Evolutionary conservation across 2,797 vertebrate genomes (phyloP), one percentile per base, ranked within the genome.

Genomic region (Choloepus didactylus): DNA sequence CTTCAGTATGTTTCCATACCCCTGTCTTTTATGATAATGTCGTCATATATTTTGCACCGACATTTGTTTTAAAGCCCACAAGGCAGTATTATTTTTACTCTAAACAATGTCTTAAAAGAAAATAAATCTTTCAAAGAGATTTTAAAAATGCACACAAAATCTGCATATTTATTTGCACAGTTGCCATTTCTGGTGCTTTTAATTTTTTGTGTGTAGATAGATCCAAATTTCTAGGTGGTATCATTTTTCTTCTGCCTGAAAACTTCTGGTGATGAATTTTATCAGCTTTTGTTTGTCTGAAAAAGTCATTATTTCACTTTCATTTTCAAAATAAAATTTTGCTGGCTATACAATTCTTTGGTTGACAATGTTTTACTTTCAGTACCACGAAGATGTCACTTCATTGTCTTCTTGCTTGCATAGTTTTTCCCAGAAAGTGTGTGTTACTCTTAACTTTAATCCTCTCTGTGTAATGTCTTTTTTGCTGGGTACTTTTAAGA

Each of bases 61-160:
- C 14, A 49, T 31, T 12, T 51, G 12, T 90, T 87, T 44, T 64
- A 16, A 91, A 93, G 18, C 3, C 25, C 8, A 31, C 21, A 29
- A 1, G 23, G 62, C 15, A 44, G 62, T 77, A 35, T 64, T 93
- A 79, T 77, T 87, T 93, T 73, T 90, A 81, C 77, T 94, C 38
- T 91, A 64, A 91, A 85, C 4, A 21, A 21, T 56, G 12, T 56
- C 54, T 56, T 56, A 4, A 56, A 56, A 56, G 54, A 56, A 56
- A 56, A 56, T 16, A 56, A 56, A 67, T 87, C n/a, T 84, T 93
- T 76, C 60, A 81, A 91, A 89, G 7, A 72, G 3, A 81, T 56
- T 64, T 89, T 92, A 46, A 2, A 80, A 60, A 64, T 54, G 35
- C 1, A 64, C 84, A 95, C 73, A 54, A 29, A 3, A 0, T 38